Percentiles rank a stretch among this genome's conserved stretches.
These are phyloP conservation scores for Halictus rubicundus DNA, from an alignment of 1,140 invertebrate species.

Conservation along the genomic window DNA sequence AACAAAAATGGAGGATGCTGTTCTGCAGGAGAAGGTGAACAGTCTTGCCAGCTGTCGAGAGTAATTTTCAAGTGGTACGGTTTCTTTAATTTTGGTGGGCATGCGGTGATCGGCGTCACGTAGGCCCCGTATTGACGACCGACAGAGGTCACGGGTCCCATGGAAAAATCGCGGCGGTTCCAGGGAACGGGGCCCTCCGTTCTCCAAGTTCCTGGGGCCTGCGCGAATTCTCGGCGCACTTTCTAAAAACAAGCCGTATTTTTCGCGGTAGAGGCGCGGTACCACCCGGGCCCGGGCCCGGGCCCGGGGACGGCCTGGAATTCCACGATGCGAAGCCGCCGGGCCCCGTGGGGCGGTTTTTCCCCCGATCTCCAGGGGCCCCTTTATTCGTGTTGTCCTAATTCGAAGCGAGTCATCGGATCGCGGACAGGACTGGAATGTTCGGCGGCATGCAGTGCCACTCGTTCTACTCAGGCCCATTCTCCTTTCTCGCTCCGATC, in stretches of 20 bases:
- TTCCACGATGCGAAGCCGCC: constrained; percentile 61
- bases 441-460: constrained; percentile 58
- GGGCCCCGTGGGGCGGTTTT: constrained; percentile 46
- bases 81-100: too few relatives aligned
- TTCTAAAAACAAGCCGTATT: constrained; percentile 72
- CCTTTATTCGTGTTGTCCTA: constrained; percentile 75
- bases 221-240: constrained; percentile 23
- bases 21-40: too few relatives aligned
- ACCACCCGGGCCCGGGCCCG: not conserved
- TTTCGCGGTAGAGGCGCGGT: constrained; percentile 68
- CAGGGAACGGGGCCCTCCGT: not conserved
- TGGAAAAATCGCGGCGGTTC: constrained; percentile 20
- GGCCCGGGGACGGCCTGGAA: constrained; percentile 39
- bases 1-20: too few relatives aligned
- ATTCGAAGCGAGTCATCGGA: constrained; percentile 74
- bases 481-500: constrained; percentile 26
- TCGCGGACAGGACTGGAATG: constrained; percentile 68
- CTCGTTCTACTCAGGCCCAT: constrained; percentile 11
- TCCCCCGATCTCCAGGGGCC: constrained; percentile 46
- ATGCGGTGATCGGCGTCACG: too few relatives aligned
- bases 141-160: not conserved
- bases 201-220: not conserved
- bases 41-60: too few relatives aligned
- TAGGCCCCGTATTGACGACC: too few relatives aligned
- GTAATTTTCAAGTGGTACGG: too few relatives aligned